Evolutionary conservation across 2,797 vertebrate species (phyloP), one percentile per base, ranked within the genome.

Genomic region (Peromyscus attwateri): DNA sequence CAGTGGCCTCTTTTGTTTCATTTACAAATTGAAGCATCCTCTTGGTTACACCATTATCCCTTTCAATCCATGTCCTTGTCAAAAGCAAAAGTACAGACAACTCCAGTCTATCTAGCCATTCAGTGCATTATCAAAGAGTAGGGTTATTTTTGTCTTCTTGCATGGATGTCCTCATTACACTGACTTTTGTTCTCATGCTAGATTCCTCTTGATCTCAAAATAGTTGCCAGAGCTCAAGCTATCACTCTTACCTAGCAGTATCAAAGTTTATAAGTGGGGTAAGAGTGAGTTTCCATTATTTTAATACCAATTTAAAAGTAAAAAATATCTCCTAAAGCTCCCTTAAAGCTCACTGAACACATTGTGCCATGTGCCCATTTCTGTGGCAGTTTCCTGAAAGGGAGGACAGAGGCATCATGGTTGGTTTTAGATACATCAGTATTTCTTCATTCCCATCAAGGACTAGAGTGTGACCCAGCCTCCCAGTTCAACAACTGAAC

Each of bases 191-290:
- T 94, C 57, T 76, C 71, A 83, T 14, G 3, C 9, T 70, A 52
- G 73, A 40, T 12, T 76, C 31, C 49, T 98, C 87, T 57, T 94
- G 76, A 91, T 71, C 17, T n/a, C 79, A 64, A 89, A 91, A 60
- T 43, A 77, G 70, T 83, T 93, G 64, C 79, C 92, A 84, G 10
- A 81, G 80, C 40, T 70, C 82, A n/a, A 92, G 34, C 43, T 46
- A 62, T 62, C 25, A 73, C 55, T 37, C 29, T 90, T 64, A 68
- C 7, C 34, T 37, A 89, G 79, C 19, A 87, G 52, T 13, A 27
- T 83, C 87, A 68, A 81, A 89, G 66, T 93, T 71, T 80, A 13
- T 27, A 92, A 93, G 31, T 91, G 43, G 21, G 13, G 8, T 71
- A 66, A 90, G 80, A 80, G 46, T 49, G 19, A 34, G 27, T 0